Conservation (phyloP, 1,140 invertebrate genomes). For the Lysiphlebus fabarum region DNA sequence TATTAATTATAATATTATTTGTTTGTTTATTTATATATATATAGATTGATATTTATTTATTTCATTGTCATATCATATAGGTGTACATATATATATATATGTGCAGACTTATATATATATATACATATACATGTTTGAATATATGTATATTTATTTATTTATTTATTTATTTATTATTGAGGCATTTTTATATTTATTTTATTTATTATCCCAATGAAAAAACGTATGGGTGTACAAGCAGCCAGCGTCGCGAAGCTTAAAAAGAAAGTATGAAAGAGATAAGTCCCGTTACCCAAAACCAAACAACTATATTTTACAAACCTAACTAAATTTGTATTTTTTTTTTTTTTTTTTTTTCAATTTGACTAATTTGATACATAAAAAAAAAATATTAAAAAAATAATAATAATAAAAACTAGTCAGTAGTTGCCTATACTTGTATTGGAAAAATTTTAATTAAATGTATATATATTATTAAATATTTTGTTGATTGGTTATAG, state of each 20-base stretch:
- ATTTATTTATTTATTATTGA: constrained; percentile 23
- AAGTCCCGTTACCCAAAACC: constrained; percentile 33
- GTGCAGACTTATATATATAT: too few relatives aligned
- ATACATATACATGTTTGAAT: not conserved
- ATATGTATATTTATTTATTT: constrained; percentile 24
- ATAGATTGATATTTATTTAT: too few relatives aligned
- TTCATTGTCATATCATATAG: too few relatives aligned
- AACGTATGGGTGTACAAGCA: constrained; percentile 50
- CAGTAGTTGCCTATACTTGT: too few relatives aligned
- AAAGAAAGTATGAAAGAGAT: constrained; percentile 53
- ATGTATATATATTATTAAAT: too few relatives aligned
- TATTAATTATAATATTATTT: too few relatives aligned
- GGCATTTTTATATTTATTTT: constrained; percentile 41
- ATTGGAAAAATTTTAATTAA: too few relatives aligned
- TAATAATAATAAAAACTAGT: too few relatives aligned
- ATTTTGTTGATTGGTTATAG: not conserved
- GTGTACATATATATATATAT: too few relatives aligned
- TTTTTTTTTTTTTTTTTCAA: constrained; percentile 6
- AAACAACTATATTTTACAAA: constrained; percentile 20
- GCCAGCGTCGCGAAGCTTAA: constrained; percentile 52
- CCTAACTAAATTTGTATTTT: constrained; percentile 12
- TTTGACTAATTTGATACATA: constrained; percentile 11
- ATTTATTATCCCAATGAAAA: constrained; percentile 47
- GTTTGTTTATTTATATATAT: too few relatives aligned
- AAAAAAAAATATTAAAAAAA: constrained; percentile 15